phyloP scores from a whole-genome alignment of 2,888 invertebrate genomes.

The Alloplasta piceator region DNA sequence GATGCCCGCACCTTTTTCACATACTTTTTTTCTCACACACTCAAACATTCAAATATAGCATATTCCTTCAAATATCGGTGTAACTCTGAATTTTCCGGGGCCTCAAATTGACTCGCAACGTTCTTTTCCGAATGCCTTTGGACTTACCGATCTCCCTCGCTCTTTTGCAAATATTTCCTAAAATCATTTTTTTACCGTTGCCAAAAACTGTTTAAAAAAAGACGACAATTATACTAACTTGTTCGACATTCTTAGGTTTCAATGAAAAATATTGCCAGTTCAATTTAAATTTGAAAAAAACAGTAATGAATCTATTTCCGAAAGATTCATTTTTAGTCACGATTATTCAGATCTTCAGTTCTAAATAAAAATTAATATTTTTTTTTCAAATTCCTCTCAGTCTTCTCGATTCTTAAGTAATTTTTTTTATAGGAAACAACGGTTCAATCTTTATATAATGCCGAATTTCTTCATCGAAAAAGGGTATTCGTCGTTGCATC shows the following conservation, averaged over 20 bases:
- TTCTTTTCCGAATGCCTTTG: background rate
- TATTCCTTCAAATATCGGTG: background rate
- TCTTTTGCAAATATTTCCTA: too few relatives aligned
- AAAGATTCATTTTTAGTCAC: too few relatives aligned
- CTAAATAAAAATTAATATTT: too few relatives aligned
- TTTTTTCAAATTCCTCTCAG: background rate
- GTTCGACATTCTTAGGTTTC: too few relatives aligned
- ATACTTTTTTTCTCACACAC: background rate
- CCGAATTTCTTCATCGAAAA: background rate
- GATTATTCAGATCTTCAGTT: too few relatives aligned
- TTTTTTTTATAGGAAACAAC: too few relatives aligned
- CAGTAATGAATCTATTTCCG: too few relatives aligned
- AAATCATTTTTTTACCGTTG: too few relatives aligned
- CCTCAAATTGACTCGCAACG: background rate
- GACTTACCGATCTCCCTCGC: too few relatives aligned
- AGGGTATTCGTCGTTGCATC: background rate
- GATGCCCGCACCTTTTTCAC: conserved; percentile 17
- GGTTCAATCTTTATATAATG: background rate
- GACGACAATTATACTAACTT: too few relatives aligned
- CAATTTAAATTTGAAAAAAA: too few relatives aligned
- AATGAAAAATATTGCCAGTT: too few relatives aligned
- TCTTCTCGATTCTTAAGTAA: background rate
- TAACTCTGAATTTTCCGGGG: background rate
- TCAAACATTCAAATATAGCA: background rate
- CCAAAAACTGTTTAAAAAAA: background rate